Evolutionary conservation across 2,888 invertebrate genomes (phyloP), one percentile per base, ranked within the genome.

Genomic region (Esperia sulphurella): DNA sequence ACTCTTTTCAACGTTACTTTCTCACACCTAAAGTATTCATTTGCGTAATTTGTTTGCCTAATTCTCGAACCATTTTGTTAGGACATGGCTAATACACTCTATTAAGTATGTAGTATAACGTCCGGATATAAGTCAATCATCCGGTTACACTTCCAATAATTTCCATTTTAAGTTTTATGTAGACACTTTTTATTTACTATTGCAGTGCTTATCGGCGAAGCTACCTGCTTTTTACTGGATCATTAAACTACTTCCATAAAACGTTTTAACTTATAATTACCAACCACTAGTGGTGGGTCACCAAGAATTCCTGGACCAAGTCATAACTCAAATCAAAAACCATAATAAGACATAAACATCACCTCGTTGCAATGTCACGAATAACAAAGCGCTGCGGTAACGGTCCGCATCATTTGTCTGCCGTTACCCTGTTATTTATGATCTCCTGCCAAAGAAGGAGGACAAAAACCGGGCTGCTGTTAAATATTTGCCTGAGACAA

Each of bases 401-500:
- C 88, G 86, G 88, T 85, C 71, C 72, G 65, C 79, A 79, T 84
- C 86, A 84, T 85, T 86, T 83, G 84, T 82, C 85, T 76, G 70
- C 76, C 68, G 71, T 77, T 78, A 76, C 81, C 71, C 76, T 76
- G 82, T 86, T 83, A 89, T 89, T 88, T 89, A 89, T 83, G 81
- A 76, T 84, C 81, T 81, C 69, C 74, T 80, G 75, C 79, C 77
- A 74, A 82, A 83, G 82, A 84, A 82, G 67, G 71, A 80, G 81
- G 70, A 85, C 76, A 87, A 86, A 87, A 87, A 85, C 80, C 69
- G 76, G 74, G 78, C 72, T 84, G 83, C 75, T 82, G 85, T 86
- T 88, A 89, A 89, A 89, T 89, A 89, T 89, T 89, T 88, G 84
- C 82, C 79, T 86, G 86, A 88, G 88, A 89, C 89, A 88, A 86